These are phyloP conservation scores for Apostichopus leukothele DNA, from an alignment of 53 echinoderm and acorn worm genomes.

Conservation along the genomic window DNA sequence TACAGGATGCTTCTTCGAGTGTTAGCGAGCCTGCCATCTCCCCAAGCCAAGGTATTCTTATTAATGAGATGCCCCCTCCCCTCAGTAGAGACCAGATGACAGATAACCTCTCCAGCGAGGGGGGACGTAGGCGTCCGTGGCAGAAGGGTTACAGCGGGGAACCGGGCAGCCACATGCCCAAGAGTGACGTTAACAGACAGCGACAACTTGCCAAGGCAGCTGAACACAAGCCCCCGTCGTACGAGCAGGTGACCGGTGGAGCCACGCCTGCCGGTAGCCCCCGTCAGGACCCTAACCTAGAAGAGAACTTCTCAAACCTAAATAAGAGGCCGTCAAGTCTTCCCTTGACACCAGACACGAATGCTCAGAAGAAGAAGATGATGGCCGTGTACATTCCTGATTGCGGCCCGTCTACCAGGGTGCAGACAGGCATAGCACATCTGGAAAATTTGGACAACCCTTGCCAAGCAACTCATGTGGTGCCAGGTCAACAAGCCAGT, in stretches of 20 bases:
- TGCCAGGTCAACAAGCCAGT: constrained; percentile 7
- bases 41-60: constrained; percentile 76
- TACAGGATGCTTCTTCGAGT: constrained; percentile 54
- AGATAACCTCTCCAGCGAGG: constrained; percentile 67
- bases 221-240: constrained; percentile 32
- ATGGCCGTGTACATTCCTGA: constrained; percentile 93
- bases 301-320: background rate
- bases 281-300: background rate
- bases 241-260: constrained; percentile 34
- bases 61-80: constrained; percentile 83
- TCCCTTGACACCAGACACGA: constrained; percentile 62
- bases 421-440: constrained; percentile 96
- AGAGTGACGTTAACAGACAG: constrained; percentile 49
- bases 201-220: constrained; percentile 47
- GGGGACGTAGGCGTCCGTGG: constrained; percentile 16
- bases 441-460: constrained; percentile 77
- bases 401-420: constrained; percentile 81
- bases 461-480: constrained; percentile 60
- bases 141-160: constrained; percentile 29
- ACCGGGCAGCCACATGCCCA: constrained; percentile 6
- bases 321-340: constrained; percentile 73
- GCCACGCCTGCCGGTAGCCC: background rate
- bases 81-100: constrained; percentile 91
- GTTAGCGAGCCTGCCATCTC: constrained; percentile 88
- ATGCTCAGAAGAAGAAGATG: constrained; percentile 87